Evolutionary conservation across 30 jellyfish, hydroid and myxozoan species (phyloP).

Genomic region (Cassiopea andromeda): DNA sequence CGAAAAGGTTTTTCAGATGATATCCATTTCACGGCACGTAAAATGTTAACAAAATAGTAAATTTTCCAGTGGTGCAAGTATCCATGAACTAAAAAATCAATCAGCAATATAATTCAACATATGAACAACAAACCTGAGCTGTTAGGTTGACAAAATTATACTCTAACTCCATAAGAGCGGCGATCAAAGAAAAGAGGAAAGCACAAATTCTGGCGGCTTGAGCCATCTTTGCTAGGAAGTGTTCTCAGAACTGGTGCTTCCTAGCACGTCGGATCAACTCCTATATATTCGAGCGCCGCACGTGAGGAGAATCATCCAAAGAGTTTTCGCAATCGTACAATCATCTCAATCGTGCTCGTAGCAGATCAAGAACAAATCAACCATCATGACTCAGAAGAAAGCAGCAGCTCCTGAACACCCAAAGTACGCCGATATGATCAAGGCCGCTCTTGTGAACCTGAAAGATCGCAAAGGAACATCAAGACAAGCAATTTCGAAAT

Average conservation of each 20-base stretch:
- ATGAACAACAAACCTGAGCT: slow-evolving; percentile 35
- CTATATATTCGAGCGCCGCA: slow-evolving; percentile 43
- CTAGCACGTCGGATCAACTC: slow-evolving; percentile 82
- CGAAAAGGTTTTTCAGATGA: slow-evolving; percentile 24
- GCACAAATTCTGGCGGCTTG: slow-evolving; percentile 55
- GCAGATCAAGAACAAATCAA: not conserved
- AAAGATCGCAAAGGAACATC: slow-evolving; percentile 81
- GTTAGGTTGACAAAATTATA: not conserved
- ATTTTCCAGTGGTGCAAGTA: not conserved
- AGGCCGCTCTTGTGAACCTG: slow-evolving; percentile 75
- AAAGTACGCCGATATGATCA: slow-evolving; percentile 78
- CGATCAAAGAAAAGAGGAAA: slow-evolving; percentile 34
- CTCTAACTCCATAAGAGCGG: not conserved
- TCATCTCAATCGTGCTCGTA: slow-evolving; percentile 1
- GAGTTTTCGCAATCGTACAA: not conserved
- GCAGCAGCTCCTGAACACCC: slow-evolving; percentile 77
- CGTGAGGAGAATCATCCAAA: slow-evolving; percentile 33
- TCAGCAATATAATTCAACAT: slow-evolving; percentile 2
- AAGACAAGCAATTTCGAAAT: slow-evolving; percentile 76
- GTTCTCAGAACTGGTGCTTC: slow-evolving; percentile 65
- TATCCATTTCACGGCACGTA: slow-evolving; percentile 15
- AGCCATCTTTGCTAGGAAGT: slow-evolving; percentile 76
- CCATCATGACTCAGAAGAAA: slow-evolving; percentile 54
- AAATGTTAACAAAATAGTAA: slow-evolving; percentile 35
- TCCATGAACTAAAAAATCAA: not conserved